Evolutionary conservation across 2,888 invertebrate genomes (phyloP).

Genomic region (Pasiphila rectangulata): DNA sequence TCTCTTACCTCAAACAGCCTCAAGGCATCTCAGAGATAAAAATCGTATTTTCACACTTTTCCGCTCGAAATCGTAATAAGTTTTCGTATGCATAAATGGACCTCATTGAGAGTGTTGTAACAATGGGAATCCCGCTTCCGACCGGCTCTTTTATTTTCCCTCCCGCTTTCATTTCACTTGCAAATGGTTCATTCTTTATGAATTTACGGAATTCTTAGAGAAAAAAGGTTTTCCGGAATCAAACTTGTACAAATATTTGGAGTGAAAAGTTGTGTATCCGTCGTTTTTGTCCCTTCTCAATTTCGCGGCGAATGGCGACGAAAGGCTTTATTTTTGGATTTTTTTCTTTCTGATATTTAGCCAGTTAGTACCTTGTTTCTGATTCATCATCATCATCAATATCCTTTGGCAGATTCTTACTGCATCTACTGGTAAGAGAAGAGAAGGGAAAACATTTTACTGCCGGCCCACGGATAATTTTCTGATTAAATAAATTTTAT

Average conservation of each 20-base stretch:
- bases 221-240: slow-evolving; percentile 56
- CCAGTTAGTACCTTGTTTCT: no score
- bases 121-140: slow-evolving; percentile 65
- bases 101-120: slow-evolving; percentile 64
- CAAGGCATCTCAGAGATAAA: slow-evolving; percentile 37
- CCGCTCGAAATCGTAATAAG: slow-evolving; percentile 58
- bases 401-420: no score
- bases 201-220: slow-evolving; percentile 59
- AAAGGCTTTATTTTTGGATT: slow-evolving; percentile 31
- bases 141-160: slow-evolving; percentile 61
- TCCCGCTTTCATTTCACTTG: slow-evolving; percentile 71
- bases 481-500: no score
- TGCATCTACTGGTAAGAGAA: no score
- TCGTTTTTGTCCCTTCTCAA: slow-evolving; percentile 39
- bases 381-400: no score
- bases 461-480: no score
- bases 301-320: slow-evolving; percentile 35
- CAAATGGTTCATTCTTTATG: slow-evolving; percentile 72
- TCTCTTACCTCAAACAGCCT: slow-evolving; percentile 27
- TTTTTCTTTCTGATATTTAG: no score
- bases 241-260: slow-evolving; percentile 65
- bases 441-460: no score
- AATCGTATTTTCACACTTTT: slow-evolving; percentile 48
- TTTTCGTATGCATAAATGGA: slow-evolving; percentile 74
- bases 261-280: slow-evolving; percentile 47